A percentile compares a stretch with the other conserved stretches of the same genome.
phyloP scores from a whole-genome alignment of 2,888 invertebrate species.

The Drosophila quinaria region DNA sequence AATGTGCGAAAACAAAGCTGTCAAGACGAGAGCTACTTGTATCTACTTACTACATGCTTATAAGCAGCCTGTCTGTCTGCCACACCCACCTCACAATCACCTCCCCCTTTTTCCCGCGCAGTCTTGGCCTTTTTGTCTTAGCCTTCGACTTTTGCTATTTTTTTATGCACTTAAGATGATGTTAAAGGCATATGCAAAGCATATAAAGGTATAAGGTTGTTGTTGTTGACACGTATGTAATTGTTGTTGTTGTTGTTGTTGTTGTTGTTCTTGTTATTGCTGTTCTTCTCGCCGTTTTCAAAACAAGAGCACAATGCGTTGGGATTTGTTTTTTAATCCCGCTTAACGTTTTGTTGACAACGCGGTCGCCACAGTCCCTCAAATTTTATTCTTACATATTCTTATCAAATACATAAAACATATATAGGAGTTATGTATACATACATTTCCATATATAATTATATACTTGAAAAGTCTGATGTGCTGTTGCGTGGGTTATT shows the following conservation, averaged over 20 bases:
- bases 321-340: conserved; percentile 62
- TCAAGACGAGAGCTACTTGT: conserved; percentile 71
- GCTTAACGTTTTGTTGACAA: conserved; percentile 76
- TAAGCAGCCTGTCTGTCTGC: conserved; percentile 46
- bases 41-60: conserved; percentile 59
- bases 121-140: conserved; percentile 36
- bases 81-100: neutral
- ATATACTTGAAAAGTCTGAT: neutral
- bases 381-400: conserved; percentile 3
- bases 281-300: conserved; percentile 10
- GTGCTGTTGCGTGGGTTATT: conserved; percentile 19
- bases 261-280: neutral
- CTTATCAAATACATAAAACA: conserved; percentile 12
- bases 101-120: neutral
- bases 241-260: conserved; percentile 32
- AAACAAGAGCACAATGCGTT: conserved; percentile 62
- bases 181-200: conserved; percentile 79
- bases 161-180: conserved; percentile 74
- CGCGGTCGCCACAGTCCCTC: conserved; percentile 44
- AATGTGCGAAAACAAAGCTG: conserved; percentile 70
- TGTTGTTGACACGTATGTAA: conserved; percentile 51
- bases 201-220: conserved; percentile 54
- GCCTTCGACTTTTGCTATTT: conserved; percentile 73
- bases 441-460: neutral
- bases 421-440: neutral